phyloP scores from a whole-genome alignment of 2,888 invertebrate genomes.

The Doris montereyensis region DNA sequence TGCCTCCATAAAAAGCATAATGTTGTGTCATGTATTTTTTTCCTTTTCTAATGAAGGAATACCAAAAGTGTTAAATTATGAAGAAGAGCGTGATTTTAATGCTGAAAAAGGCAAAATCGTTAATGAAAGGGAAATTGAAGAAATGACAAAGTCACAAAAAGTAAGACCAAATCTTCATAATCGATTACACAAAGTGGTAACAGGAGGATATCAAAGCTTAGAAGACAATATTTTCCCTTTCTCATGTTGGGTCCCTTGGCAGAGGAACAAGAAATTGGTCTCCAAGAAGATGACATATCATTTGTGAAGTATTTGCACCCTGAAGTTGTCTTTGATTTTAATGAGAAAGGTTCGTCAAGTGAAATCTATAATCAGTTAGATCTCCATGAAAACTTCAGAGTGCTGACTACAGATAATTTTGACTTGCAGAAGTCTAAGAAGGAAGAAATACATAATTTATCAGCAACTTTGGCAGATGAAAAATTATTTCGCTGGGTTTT shows the following conservation, averaged over 20 bases:
- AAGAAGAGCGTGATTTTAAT: too few relatives aligned
- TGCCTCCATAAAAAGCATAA: too few relatives aligned
- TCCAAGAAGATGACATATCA: too few relatives aligned
- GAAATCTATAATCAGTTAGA: constrained; percentile 43
- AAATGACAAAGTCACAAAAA: too few relatives aligned
- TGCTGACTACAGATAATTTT: constrained; percentile 48
- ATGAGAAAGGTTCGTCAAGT: constrained; percentile 34
- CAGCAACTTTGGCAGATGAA: not conserved
- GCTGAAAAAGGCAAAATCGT: too few relatives aligned
- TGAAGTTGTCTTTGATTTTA: constrained; percentile 50
- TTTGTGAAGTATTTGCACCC: constrained; percentile 47
- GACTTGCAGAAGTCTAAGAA: constrained; percentile 37
- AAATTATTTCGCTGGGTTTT: constrained; percentile 52
- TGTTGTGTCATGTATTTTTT: too few relatives aligned
- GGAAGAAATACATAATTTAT: constrained; percentile 34
- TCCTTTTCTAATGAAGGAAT: too few relatives aligned
- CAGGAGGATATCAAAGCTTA: constrained; percentile 29
- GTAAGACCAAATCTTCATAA: too few relatives aligned
- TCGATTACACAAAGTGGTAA: not conserved
- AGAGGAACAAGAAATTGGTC: too few relatives aligned
- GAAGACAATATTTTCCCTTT: constrained; percentile 33
- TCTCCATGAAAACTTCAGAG: constrained; percentile 38
- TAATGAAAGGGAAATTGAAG: too few relatives aligned
- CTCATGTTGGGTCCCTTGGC: too few relatives aligned
- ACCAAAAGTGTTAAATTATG: too few relatives aligned